Percentiles rank a stretch among this genome's conserved stretches.
These are phyloP conservation scores for Lucifuga dentata DNA, from an alignment of 2,113 vertebrate genomes.

Conservation along the genomic window DNA sequence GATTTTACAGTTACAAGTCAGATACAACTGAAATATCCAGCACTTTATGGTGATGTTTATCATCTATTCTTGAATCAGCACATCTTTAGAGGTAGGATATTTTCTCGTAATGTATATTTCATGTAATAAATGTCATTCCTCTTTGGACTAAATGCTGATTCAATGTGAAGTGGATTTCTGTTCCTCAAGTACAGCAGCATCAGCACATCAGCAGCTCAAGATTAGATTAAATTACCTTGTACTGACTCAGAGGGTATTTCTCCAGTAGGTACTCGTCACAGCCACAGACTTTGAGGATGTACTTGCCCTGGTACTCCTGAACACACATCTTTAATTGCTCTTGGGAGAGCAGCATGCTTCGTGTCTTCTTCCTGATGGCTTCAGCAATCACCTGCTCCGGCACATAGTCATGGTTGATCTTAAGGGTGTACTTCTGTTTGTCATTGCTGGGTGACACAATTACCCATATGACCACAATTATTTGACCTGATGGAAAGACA, in stretches of 20 bases:
- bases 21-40: conserved; percentile 8
- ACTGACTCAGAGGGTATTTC: conserved; percentile 98
- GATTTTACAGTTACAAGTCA: conserved; percentile 18
- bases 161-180: conserved; percentile 36
- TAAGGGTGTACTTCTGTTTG: conserved; percentile 98
- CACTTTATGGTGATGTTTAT: conserved; percentile 14
- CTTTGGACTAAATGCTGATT: conserved; percentile 45
- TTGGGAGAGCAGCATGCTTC: conserved; percentile 96
- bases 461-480: conserved; percentile 99
- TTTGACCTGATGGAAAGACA: conserved; percentile 88
- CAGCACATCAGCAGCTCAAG: conserved; percentile 23
- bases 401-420: conserved; percentile 97
- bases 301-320: conserved; percentile 98
- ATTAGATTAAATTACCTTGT: conserved; percentile 89
- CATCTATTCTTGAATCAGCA: conserved; percentile 9
- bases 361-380: conserved; percentile 97
- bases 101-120: conserved; percentile 32
- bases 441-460: conserved; percentile 98
- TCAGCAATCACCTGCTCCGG: conserved; percentile 99
- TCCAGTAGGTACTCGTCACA: conserved; percentile 98
- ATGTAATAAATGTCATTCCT: conserved; percentile 29
- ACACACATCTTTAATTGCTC: conserved; percentile 99
- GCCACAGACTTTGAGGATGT: conserved; percentile 98
- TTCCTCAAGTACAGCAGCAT: conserved; percentile 30
- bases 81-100: conserved; percentile 10